A percentile compares a stretch with the other conserved stretches of the same genome.
phyloP scores from a whole-genome alignment of 2,797 vertebrate species.

The Enteromius fasciolatus region DNA sequence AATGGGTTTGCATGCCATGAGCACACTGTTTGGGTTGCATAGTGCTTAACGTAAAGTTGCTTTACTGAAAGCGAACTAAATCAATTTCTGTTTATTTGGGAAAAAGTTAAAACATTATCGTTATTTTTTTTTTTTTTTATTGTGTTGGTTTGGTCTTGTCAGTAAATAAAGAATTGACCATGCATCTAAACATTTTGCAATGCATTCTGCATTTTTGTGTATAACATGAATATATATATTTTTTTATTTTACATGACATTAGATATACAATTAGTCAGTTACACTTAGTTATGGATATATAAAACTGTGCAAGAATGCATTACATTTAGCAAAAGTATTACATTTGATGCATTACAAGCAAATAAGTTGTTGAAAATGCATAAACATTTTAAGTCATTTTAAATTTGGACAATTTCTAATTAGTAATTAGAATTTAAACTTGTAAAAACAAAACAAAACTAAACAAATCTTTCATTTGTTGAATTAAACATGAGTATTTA shows the following conservation, averaged over 20 bases:
- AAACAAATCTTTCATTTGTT: too few species aligned
- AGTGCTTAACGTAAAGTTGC: slow-evolving; percentile 27
- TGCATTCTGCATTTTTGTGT: background rate
- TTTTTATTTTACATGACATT: background rate
- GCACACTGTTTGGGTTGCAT: background rate
- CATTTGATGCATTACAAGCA: too few species aligned
- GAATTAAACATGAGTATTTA: too few species aligned
- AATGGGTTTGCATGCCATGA: slow-evolving; percentile 36
- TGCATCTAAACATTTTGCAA: background rate
- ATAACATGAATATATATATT: too few species aligned
- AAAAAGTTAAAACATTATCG: background rate
- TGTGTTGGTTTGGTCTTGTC: background rate
- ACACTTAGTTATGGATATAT: too few species aligned
- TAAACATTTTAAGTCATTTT: too few species aligned
- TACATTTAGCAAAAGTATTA: too few species aligned
- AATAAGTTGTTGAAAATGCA: too few species aligned
- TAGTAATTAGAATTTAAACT: too few species aligned
- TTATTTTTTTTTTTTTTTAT: background rate
- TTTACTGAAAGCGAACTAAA: slow-evolving; percentile 27
- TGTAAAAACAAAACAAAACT: too few species aligned
- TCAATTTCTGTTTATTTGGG: slow-evolving; percentile 1
- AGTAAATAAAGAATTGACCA: background rate
- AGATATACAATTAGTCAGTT: background rate
- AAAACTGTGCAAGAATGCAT: too few species aligned
- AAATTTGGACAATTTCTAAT: too few species aligned